These are phyloP conservation scores for Suillia variegata DNA, from an alignment of 2,888 invertebrate genomes.

Conservation along the genomic window DNA sequence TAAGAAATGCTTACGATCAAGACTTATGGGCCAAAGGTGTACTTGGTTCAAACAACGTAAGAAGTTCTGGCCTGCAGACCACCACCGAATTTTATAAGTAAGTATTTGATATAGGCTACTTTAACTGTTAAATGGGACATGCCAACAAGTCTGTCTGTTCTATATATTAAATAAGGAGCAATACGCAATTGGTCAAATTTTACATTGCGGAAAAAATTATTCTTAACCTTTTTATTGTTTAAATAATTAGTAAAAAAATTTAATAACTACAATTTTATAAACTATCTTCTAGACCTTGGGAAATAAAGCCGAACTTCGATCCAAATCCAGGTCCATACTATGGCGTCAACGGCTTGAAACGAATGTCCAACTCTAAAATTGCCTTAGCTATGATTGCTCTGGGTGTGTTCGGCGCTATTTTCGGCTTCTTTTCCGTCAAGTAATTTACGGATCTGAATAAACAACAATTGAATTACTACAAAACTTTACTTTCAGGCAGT, in stretches of 20 bases:
- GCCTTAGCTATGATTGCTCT: conserved; percentile 66
- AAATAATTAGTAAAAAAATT: no score
- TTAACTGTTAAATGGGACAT: no score
- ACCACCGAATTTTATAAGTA: no score
- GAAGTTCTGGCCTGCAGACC: conserved; percentile 16
- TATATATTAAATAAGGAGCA: no score
- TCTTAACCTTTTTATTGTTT: no score
- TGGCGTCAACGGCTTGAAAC: conserved; percentile 67
- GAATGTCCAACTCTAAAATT: conserved; percentile 68
- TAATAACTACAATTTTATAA: no score
- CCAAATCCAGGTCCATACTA: conserved; percentile 65
- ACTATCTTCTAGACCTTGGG: conserved; percentile 42
- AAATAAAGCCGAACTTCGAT: conserved; percentile 43
- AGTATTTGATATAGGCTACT: no score
- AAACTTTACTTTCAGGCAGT: conserved; percentile 67
- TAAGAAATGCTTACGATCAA: conserved; percentile 68
- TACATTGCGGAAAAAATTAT: no score
- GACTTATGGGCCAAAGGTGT: conserved; percentile 26
- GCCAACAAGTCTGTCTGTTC: no score
- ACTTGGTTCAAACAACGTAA: no score
- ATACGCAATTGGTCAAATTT: no score
- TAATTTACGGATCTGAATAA: conserved; percentile 47
- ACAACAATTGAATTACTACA: no score
- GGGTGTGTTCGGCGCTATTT: conserved; percentile 65
- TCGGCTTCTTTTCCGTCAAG: conserved; percentile 70